Conservation (phyloP, 1,140 invertebrate genomes). For the Eupristina koningsbergeri region DNA sequence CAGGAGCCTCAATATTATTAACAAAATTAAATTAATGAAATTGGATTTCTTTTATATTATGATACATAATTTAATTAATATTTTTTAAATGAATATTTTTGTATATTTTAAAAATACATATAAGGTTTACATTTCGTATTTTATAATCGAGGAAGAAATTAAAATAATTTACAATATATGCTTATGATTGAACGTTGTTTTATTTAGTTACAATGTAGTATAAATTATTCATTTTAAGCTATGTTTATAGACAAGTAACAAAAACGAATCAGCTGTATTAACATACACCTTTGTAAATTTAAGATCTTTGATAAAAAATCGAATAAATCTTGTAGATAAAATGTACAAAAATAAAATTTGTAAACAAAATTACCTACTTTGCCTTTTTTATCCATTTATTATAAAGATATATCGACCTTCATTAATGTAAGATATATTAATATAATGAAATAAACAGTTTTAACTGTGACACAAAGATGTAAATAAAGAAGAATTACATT, state of each 20-base stretch:
- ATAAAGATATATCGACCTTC: not conserved
- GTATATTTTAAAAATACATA: constrained; percentile 10
- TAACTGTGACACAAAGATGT: constrained; percentile 20
- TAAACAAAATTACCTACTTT: constrained; percentile 20
- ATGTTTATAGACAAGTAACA: constrained; percentile 47
- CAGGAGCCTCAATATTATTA: constrained; percentile 74
- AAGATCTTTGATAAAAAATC: constrained; percentile 26
- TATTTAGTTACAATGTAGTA: constrained; percentile 52
- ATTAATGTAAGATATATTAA: constrained; percentile 14
- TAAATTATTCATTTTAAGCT: constrained; percentile 49
- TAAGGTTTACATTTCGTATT: not conserved
- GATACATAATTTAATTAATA: not conserved
- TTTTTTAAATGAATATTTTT: not conserved
- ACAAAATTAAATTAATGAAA: constrained; percentile 67
- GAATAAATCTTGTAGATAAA: constrained; percentile 40
- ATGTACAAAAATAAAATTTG: constrained; percentile 40
- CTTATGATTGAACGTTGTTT: constrained; percentile 43
- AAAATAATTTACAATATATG: constrained; percentile 19
- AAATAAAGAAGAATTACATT: constrained; percentile 39
- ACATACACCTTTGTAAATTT: constrained; percentile 15
- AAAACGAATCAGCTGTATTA: constrained; percentile 34
- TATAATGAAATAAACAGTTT: not conserved
- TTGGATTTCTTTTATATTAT: not conserved
- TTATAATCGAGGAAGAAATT: not conserved
- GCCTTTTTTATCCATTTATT: constrained; percentile 17